A percentile compares a stretch with the other conserved stretches of the same genome.
Evolutionary conservation across 2,113 vertebrate species (phyloP).

Genomic region (Heterotis niloticus): DNA sequence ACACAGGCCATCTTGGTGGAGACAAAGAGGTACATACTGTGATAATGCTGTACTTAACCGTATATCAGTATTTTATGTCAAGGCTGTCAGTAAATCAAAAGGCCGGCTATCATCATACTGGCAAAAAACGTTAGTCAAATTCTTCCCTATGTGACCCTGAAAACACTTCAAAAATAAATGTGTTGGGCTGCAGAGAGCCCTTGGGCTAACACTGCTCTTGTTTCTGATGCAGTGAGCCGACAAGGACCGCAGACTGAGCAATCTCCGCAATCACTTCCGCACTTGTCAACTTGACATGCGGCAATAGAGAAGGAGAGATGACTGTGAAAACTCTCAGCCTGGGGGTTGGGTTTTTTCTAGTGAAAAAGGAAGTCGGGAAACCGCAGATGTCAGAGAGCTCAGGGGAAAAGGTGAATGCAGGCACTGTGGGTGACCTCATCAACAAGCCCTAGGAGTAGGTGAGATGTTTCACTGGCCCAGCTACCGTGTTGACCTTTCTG

Average conservation of each 20-base stretch:
- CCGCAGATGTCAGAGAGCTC: not conserved
- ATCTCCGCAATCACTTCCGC: not conserved
- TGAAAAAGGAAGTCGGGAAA: not conserved
- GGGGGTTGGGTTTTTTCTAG: not conserved
- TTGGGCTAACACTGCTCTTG: not conserved
- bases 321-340: not conserved
- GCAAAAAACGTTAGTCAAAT: not conserved
- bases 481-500: not conserved
- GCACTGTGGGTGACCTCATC: not conserved
- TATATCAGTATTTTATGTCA: not conserved
- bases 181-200: not conserved
- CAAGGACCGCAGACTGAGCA: not conserved
- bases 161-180: not conserved
- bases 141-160: not conserved
- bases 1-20: too few species aligned
- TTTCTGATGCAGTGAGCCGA: not conserved
- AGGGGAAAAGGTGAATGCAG: not conserved
- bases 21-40: too few species aligned
- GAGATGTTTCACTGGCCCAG: not conserved
- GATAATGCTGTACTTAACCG: too few species aligned
- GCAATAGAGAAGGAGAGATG: not conserved
- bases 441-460: too few species aligned
- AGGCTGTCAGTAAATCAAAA: not conserved
- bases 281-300: not conserved
- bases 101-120: not conserved